Base-by-base conservation (phyloP, 2,888 invertebrate species). In the Spodoptera exigua region DNA sequence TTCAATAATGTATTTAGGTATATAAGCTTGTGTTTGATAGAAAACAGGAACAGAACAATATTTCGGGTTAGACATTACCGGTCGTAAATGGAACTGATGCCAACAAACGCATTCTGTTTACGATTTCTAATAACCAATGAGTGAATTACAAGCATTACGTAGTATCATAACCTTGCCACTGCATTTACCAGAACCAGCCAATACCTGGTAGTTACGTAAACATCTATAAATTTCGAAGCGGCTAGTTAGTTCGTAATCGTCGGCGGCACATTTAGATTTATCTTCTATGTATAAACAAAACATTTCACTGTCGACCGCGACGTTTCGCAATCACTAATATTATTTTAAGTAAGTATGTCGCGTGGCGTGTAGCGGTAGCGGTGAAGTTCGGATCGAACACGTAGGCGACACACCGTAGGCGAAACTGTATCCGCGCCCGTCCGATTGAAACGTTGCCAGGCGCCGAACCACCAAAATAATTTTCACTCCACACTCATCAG, bases 381-480 rank as follows among this genome's bases (percentile, higher is more conserved):
- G 76, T 78, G 80, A 77, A 76, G 74, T 73, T 68, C 73, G 70
- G 80, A 87, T 86, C 76, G 85, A 83, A 84, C 78, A 78, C 81
- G 80, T 80, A 83, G 81, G 83, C 86, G 86, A 86, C 83, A 79
- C 77, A 79, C 81, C 77, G 79, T 9, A 27, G 27, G 27, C 81
- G 82, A 80, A 80, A 77, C 76, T 79, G 78, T 80, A 78, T 65
- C 78, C 66, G 75, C 67, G 78, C 76, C 77, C 79, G 78, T 70
- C 70, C 85, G 81, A 84, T 91, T 92, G 92, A 92, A 91, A 74
- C 80, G 72, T 85, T 92, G 91, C 92, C 92, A 91, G 89, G 82
- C 89, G 89, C 82, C 85, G 80, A 82, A 81, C 82, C 77, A 90
- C 91, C 86, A 87, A 92, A 92, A 92, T 92, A 91, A 91, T 92